Evolutionary conservation across 2,113 vertebrate species (phyloP).

Genomic region (Chionis minor): DNA sequence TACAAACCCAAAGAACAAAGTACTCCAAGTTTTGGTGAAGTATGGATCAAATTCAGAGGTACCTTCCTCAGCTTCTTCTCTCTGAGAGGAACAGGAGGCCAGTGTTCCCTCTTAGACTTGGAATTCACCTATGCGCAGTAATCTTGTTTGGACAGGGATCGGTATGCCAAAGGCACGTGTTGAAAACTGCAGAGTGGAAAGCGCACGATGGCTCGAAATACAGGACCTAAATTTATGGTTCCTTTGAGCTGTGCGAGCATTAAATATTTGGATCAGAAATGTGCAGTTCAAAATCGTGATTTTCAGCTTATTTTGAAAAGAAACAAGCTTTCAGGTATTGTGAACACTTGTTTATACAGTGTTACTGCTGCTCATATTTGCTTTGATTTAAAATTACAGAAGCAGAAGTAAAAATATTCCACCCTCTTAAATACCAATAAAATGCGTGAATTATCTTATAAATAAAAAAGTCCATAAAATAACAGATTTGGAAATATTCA

Average conservation of each 20-base stretch:
- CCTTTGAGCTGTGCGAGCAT: not conserved
- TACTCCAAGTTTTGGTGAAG: not conserved
- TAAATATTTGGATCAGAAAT: not conserved
- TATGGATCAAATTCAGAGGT: not conserved
- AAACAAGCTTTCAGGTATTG: not conserved
- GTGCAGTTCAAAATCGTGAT: not conserved
- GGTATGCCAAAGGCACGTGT: not conserved
- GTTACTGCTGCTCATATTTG: not conserved
- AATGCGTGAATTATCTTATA: not conserved
- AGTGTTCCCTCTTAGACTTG: not conserved
- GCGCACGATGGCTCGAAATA: not conserved
- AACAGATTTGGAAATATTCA: not conserved
- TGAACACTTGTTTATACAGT: not conserved
- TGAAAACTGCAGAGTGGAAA: not conserved
- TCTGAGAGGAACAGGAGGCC: not conserved
- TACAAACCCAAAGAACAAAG: not conserved
- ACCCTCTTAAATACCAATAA: slow-evolving; percentile 1
- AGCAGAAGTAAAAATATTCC: not conserved
- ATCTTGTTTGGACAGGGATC: not conserved
- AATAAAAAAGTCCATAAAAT: not conserved
- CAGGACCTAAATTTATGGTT: not conserved
- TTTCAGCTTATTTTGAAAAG: not conserved
- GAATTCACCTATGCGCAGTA: not conserved
- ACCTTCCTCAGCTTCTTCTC: not conserved
- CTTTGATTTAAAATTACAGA: not conserved